Base-by-base conservation (phyloP, 1,140 invertebrate species). In the Hylaeus anthracinus region DNA sequence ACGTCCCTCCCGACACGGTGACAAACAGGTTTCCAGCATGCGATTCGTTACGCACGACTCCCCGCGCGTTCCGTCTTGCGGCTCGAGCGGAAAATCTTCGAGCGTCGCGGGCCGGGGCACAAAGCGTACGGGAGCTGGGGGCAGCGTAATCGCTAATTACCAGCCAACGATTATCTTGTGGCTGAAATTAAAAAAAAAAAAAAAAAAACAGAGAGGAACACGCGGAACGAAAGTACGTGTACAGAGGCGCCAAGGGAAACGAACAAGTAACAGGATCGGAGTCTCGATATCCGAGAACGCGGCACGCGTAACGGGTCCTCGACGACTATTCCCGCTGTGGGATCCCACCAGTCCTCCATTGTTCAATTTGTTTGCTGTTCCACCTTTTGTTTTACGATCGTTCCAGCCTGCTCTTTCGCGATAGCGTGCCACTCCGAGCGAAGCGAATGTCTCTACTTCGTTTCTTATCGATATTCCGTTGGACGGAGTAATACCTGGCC, bases 21-120 rank as follows among this genome's bases (percentile, higher is more conserved):
- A 89, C 89, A 88, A 90, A 89, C 83, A 83, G 82, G 83, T 88
- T 87, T 83, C 69, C 81, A 77, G 69, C 89, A 84, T 88, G 88
- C 87, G 83, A 77, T 73, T 78, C 76, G 72, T 85, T 82, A 86
- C 78, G 61, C 65, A 64, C 69, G 70, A 73, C 51, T 71, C 58
- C 53, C n/a, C n/a, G 55, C 41, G 75, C 74, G 45, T 64, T 48
- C 55, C 66, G 39, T 79, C 53, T 63, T 43, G 81, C 71, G 77
- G 60, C 61, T 15, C 53, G 75, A 58, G 58, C 76, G 75, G 56
- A 80, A 61, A 69, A 75, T 79, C 60, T 65, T 56, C 15, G 14
- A 8, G 8, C 56, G 58, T 51, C 53, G 41, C 41, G 5, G 66
- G 45, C 45, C 56, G 66, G n/a, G 58, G 26, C 26, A 10, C 53